These are phyloP conservation scores for Sciurus carolinensis DNA, from an alignment of 2,797 vertebrate genomes.

Conservation along the genomic window DNA sequence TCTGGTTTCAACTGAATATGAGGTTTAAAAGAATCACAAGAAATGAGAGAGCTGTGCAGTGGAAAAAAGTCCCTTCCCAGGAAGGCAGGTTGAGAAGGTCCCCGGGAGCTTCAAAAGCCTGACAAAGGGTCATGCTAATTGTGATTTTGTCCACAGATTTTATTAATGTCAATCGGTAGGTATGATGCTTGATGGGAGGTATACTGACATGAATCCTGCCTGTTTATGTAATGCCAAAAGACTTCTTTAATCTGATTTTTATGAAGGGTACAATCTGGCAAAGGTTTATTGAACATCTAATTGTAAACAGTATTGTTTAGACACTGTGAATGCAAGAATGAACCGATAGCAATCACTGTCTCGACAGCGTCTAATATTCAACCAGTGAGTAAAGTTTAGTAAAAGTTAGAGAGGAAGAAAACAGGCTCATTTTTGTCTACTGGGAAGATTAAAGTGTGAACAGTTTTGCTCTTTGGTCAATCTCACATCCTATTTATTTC, in stretches of 20 bases:
- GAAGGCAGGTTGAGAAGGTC: constrained; percentile 81
- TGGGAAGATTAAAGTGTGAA: constrained; percentile 15
- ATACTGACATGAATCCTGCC: background rate
- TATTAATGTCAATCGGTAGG: constrained; percentile 75
- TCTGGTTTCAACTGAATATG: constrained; percentile 80
- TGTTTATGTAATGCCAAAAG: constrained; percentile 72
- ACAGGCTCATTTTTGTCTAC: background rate
- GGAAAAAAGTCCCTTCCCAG: constrained; percentile 77
- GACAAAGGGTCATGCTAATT: constrained; percentile 72
- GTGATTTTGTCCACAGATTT: constrained; percentile 75
- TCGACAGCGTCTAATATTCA: constrained; percentile 46
- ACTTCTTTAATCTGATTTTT: constrained; percentile 72
- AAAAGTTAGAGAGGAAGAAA: background rate
- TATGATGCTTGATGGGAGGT: constrained; percentile 60
- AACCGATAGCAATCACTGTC: constrained; percentile 46
- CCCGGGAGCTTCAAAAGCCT: constrained; percentile 76
- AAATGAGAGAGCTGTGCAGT: constrained; percentile 55
- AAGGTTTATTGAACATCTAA: background rate
- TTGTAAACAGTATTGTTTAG: constrained; percentile 25
- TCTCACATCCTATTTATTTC: background rate
- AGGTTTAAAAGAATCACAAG: constrained; percentile 66
- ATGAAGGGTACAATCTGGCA: constrained; percentile 47
- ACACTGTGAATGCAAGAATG: constrained; percentile 49
- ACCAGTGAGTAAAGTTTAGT: background rate
- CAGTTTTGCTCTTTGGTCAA: background rate